phyloP scores from a whole-genome alignment of 1,140 invertebrate genomes.

The Drosophila willistoni region DNA sequence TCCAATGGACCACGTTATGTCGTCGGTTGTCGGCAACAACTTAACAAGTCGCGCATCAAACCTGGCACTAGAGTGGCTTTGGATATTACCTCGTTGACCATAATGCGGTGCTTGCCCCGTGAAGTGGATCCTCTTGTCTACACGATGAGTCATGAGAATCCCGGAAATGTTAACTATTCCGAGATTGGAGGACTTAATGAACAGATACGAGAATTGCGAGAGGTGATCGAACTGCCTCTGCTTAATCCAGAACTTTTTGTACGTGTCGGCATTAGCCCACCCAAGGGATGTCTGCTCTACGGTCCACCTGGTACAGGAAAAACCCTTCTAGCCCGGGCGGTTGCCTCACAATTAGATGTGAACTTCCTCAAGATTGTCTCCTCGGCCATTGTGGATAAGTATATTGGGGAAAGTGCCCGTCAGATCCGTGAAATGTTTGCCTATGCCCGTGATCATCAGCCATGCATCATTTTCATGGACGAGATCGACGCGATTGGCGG shows the following conservation, averaged over 20 bases:
- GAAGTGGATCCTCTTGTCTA: conserved; percentile 39
- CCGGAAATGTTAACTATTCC: conserved; percentile 28
- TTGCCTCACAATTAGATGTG: conserved; percentile 97
- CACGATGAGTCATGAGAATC: conserved; percentile 42
- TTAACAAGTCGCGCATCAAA: conserved; percentile 14
- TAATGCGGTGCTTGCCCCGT: conserved; percentile 30
- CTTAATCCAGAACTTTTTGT: conserved; percentile 97
- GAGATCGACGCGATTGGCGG: conserved; percentile 99
- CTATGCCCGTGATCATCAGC: conserved; percentile 98
- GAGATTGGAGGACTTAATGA: conserved; percentile 33
- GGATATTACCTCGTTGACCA: conserved; percentile 27
- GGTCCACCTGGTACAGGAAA: conserved; percentile 98
- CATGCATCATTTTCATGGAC: conserved; percentile 99
- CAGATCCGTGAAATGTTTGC: conserved; percentile 99
- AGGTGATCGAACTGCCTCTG: conserved; percentile 43
- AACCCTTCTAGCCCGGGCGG: conserved; percentile 95
- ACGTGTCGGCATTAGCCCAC: conserved; percentile 98
- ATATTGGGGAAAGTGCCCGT: conserved; percentile 98
- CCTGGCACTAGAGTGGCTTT: conserved; percentile 22
- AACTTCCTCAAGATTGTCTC: conserved; percentile 99
- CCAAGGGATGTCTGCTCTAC: conserved; percentile 98
- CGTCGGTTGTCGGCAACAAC: conserved; percentile 26
- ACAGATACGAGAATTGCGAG: conserved; percentile 38
- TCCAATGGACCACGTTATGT: conserved; percentile 30
- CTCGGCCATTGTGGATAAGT: conserved; percentile 94